Conservation (phyloP, 2,888 invertebrate species). For the Shargacucullia verbasci region DNA sequence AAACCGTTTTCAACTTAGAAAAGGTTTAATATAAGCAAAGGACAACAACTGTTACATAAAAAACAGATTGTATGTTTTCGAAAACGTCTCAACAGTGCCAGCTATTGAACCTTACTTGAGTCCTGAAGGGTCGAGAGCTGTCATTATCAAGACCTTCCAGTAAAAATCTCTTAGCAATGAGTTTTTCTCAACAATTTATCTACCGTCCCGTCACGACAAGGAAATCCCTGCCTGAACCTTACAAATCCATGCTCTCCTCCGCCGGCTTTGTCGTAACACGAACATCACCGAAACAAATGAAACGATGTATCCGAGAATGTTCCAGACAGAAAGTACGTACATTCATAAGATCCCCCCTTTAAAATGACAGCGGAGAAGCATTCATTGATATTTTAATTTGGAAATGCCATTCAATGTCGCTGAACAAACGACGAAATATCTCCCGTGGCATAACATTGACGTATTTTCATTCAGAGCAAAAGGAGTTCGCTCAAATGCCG, state of each 20-base stretch:
- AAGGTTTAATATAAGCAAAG: conserved; percentile 54
- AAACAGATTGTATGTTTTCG: conserved; percentile 53
- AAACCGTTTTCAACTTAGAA: conserved; percentile 34
- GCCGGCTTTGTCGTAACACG: conserved; percentile 63
- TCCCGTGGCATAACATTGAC: conserved; percentile 20
- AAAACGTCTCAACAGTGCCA: conserved; percentile 52
- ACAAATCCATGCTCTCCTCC: conserved; percentile 64
- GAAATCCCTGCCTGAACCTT: conserved; percentile 69
- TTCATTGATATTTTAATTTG: conserved; percentile 54
- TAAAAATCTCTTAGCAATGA: conserved; percentile 65
- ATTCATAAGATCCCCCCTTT: conserved; percentile 20
- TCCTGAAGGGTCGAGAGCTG: conserved; percentile 67
- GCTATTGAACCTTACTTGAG: conserved; percentile 63
- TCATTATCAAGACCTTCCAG: conserved; percentile 71
- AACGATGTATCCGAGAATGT: conserved; percentile 38
- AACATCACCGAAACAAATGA: conserved; percentile 60
- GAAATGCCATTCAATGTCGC: conserved; percentile 39
- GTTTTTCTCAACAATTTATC: conserved; percentile 71
- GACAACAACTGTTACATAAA: conserved; percentile 36
- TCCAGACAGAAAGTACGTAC: conserved; percentile 23
- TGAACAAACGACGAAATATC: conserved; percentile 37
- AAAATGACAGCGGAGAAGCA: conserved; percentile 24
- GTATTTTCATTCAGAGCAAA: conserved; percentile 46
- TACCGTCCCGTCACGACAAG: conserved; percentile 59
- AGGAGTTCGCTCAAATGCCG: conserved; percentile 42